These are phyloP conservation scores for Tyrannus savana DNA, from an alignment of 2,113 vertebrate genomes.

Conservation along the genomic window DNA sequence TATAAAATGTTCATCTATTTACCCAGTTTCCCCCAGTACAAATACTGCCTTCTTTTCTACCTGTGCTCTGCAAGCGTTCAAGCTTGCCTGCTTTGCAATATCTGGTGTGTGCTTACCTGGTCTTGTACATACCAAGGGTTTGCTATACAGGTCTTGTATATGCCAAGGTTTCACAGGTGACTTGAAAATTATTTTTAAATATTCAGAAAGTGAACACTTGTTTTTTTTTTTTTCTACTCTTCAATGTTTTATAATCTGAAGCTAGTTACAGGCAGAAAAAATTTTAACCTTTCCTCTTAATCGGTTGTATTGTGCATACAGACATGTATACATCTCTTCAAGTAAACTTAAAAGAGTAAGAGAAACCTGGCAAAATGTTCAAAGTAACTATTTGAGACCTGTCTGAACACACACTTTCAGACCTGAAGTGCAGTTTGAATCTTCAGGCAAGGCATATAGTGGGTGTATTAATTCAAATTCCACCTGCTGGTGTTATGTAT, in stretches of 20 bases:
- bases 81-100: neutral
- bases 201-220: neutral
- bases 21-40: neutral
- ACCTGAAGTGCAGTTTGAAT: conserved; percentile 53
- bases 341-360: neutral
- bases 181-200: neutral
- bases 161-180: neutral
- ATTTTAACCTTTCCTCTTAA: conserved; percentile 18
- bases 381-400: conserved; percentile 18
- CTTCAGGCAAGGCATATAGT: conserved; percentile 72
- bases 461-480: conserved; percentile 70
- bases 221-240: neutral
- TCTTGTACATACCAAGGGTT: neutral
- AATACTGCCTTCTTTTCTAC: neutral
- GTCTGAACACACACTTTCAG: conserved; percentile 50
- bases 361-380: conserved; percentile 34
- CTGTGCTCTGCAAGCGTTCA: neutral
- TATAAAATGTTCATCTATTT: neutral
- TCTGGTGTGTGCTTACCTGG: neutral
- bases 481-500: conserved; percentile 63
- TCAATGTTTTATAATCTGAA: neutral
- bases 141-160: neutral
- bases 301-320: neutral
- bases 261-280: neutral
- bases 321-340: neutral